These are phyloP conservation scores for Ganaspis sp. DNA, from an alignment of 1,140 invertebrate genomes.

Conservation along the genomic window DNA sequence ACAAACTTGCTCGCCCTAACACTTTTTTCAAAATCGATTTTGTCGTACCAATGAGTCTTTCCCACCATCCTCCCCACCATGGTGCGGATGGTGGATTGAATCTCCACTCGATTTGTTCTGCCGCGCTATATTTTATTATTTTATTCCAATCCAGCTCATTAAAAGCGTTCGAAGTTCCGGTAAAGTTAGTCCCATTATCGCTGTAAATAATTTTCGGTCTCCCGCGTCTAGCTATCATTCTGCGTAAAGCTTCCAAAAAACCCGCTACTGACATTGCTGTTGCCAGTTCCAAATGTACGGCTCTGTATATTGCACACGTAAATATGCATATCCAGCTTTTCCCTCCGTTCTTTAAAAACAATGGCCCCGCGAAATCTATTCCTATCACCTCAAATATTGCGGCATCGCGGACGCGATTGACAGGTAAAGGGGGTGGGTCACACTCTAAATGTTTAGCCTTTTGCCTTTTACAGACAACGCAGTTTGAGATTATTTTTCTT, in stretches of 20 bases:
- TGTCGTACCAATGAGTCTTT: slow-evolving; percentile 57
- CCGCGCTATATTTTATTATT: slow-evolving; percentile 35
- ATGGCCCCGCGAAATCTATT: background rate
- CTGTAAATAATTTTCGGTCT: slow-evolving; percentile 57
- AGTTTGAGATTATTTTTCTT: too few species aligned
- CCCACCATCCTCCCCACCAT: slow-evolving; percentile 66
- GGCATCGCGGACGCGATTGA: background rate
- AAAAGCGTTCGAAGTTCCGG: slow-evolving; percentile 44
- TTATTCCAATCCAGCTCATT: slow-evolving; percentile 47
- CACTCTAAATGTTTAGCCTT: too few species aligned
- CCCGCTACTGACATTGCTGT: background rate
- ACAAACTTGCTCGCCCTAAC: slow-evolving; percentile 52
- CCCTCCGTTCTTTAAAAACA: background rate
- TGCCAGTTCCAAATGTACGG: background rate
- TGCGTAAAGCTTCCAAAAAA: slow-evolving; percentile 21
- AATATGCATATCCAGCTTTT: slow-evolving; percentile 18
- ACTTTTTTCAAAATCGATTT: slow-evolving; percentile 48
- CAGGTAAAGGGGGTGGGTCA: background rate
- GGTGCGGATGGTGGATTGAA: slow-evolving; percentile 66
- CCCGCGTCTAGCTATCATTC: slow-evolving; percentile 62
- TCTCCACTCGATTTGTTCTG: slow-evolving; percentile 59
- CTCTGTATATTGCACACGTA: background rate
- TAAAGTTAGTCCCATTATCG: slow-evolving; percentile 66
- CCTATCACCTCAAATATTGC: background rate
- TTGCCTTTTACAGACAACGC: too few species aligned